Evolutionary conservation across 2,888 invertebrate genomes (phyloP).

Genomic region (Calameuta idolon): DNA sequence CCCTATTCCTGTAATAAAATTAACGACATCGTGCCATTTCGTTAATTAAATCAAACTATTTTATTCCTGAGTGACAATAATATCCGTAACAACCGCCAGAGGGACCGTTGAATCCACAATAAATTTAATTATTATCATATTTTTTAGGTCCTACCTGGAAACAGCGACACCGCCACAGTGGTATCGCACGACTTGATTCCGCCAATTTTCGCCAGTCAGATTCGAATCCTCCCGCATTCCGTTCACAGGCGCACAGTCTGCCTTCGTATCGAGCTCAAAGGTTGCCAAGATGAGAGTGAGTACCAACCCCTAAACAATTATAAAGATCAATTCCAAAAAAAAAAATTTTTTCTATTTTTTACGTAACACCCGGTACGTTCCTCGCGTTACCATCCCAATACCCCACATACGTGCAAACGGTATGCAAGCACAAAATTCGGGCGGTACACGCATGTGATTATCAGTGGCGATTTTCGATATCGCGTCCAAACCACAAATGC

Average conservation of each 20-base stretch:
- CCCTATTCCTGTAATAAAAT: background rate
- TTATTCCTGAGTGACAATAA: background rate
- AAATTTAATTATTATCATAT: constrained; percentile 8
- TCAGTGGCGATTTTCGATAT: background rate
- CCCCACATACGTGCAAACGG: background rate
- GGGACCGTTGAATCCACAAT: background rate
- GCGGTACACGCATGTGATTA: background rate
- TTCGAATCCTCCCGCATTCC: constrained; percentile 81
- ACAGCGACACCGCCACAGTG: constrained; percentile 79
- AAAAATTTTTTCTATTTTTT: background rate
- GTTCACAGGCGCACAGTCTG: constrained; percentile 80
- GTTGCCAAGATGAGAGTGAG: constrained; percentile 78
- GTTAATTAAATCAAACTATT: background rate
- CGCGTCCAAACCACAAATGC: background rate
- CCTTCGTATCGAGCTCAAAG: constrained; percentile 79
- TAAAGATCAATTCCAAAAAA: background rate
- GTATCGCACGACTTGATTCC: constrained; percentile 77
- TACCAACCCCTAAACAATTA: constrained; percentile 22
- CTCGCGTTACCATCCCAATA: too few relatives aligned
- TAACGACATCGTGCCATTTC: background rate
- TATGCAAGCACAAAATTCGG: background rate
- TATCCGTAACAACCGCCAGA: background rate
- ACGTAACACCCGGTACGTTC: background rate
- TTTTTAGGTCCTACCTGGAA: constrained; percentile 78
- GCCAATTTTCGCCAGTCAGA: constrained; percentile 77